Conservation (phyloP, 2,797 vertebrate genomes). For the Hybognathus amarus region DNA sequence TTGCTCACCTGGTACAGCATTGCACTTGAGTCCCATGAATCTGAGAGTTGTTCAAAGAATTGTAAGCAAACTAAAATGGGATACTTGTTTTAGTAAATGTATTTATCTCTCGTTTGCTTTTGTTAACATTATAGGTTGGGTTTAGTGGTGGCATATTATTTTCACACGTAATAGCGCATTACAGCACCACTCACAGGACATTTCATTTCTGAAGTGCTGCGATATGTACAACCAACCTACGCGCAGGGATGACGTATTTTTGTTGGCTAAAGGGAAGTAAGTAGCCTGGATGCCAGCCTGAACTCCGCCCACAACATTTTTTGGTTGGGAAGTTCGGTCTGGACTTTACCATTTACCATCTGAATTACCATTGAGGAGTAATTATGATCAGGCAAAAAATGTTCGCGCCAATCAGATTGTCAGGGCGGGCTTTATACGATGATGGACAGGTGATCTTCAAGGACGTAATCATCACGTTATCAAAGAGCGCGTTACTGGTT, state of each 20-base stretch:
- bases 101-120: neutral
- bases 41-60: neutral
- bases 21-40: neutral
- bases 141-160: neutral
- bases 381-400: no score
- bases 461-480: no score
- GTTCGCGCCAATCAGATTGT: no score
- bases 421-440: no score
- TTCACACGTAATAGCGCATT: neutral
- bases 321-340: no score
- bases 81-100: neutral
- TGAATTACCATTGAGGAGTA: no score
- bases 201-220: neutral
- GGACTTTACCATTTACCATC: no score
- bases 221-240: neutral
- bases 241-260: neutral
- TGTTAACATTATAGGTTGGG: neutral
- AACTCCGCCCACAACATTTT: no score
- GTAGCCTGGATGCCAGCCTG: no score
- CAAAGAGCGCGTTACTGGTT: no score
- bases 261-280: neutral
- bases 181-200: neutral
- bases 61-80: neutral
- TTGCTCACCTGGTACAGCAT: neutral
- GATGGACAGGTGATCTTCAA: no score